These are phyloP conservation scores for Epicauta chinensis DNA, from an alignment of 1,140 invertebrate species.

Conservation along the genomic window DNA sequence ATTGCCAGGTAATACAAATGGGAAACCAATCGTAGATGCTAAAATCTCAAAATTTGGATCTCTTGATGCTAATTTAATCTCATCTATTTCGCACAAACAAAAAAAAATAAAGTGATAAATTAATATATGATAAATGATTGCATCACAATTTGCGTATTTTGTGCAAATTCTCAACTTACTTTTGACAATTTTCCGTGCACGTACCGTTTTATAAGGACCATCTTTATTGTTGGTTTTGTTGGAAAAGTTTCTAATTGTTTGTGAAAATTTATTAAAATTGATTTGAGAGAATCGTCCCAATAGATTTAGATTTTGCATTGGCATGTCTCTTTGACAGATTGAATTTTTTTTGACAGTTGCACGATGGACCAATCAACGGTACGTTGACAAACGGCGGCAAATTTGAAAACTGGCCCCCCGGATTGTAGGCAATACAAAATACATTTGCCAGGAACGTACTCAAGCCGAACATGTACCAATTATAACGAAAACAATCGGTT, in stretches of 20 bases:
- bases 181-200: slow-evolving; percentile 23
- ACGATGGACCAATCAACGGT: too few species aligned
- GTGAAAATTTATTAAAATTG: not conserved
- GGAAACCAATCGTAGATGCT: slow-evolving; percentile 53
- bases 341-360: slow-evolving; percentile 1
- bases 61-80: slow-evolving; percentile 32
- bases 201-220: slow-evolving; percentile 30
- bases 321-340: slow-evolving; percentile 13
- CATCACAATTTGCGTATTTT: too few species aligned
- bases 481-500: too few species aligned
- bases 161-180: slow-evolving; percentile 14
- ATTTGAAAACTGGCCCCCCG: too few species aligned
- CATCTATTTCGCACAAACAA: too few species aligned
- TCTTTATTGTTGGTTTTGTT: slow-evolving; percentile 30
- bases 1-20: slow-evolving; percentile 64
- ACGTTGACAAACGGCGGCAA: too few species aligned
- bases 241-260: slow-evolving; percentile 26
- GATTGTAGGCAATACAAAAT: too few species aligned
- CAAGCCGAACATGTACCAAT: too few species aligned
- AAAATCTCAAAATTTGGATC: slow-evolving; percentile 56
- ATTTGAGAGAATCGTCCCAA: slow-evolving; percentile 1
- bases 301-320: slow-evolving; percentile 14
- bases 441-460: too few species aligned
- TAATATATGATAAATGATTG: too few species aligned
- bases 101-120: too few species aligned